A percentile compares a stretch with the other conserved stretches of the same genome.
Conservation (phyloP, 1,140 invertebrate genomes). For the Hypothenemus hampei region DNA sequence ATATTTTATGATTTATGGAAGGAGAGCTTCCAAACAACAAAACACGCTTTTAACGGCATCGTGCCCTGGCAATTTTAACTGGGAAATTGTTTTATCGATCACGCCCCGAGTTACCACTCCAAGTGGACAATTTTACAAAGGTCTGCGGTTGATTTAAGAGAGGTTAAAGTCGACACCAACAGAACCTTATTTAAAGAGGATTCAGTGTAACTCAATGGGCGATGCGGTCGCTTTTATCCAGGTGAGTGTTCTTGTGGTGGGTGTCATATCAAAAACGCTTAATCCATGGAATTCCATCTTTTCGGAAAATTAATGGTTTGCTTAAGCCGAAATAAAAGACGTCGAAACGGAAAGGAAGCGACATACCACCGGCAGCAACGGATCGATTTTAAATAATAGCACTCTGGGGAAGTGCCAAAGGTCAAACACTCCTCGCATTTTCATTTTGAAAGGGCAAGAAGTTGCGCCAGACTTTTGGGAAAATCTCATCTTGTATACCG, state of each 20-base stretch:
- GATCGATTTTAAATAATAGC: constrained; percentile 21
- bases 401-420: constrained; percentile 16
- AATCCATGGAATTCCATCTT: constrained; percentile 15
- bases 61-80: constrained; percentile 1
- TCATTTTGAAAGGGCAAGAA: too few species aligned
- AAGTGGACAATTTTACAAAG: constrained; percentile 5
- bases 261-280: constrained; percentile 14
- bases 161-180: not conserved
- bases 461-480: too few species aligned
- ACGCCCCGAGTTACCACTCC: not conserved
- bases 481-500: too few species aligned
- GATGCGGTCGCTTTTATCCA: too few species aligned
- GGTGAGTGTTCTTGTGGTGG: too few species aligned
- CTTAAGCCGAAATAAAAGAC: constrained; percentile 18
- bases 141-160: not conserved
- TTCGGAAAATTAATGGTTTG: constrained; percentile 17
- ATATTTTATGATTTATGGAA: constrained; percentile 1
- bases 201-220: not conserved
- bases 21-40: constrained; percentile 2
- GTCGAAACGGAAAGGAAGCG: constrained; percentile 15
- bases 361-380: constrained; percentile 3
- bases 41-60: constrained; percentile 2
- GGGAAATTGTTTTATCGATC: constrained; percentile 6
- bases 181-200: not conserved
- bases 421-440: constrained; percentile 13